A percentile compares a stretch with the other conserved stretches of the same genome.
Evolutionary conservation across 2,888 invertebrate genomes (phyloP).

Genomic region (Hymenopus coronatus): DNA sequence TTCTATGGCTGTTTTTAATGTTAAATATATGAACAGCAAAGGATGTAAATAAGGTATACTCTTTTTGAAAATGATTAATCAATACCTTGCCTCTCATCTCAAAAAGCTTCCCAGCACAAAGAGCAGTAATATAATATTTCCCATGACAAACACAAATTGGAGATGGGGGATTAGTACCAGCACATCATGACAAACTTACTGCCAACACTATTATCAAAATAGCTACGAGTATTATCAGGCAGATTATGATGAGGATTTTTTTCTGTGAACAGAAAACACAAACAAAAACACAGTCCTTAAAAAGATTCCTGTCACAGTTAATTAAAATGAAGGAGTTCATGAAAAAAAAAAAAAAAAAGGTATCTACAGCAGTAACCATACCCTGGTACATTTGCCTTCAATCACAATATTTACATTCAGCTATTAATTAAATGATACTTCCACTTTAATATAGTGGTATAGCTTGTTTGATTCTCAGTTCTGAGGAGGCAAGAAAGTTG

Average conservation of each 20-base stretch:
- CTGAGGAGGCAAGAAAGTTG: too few relatives aligned
- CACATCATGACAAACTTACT: conserved; percentile 41
- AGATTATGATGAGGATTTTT: conserved; percentile 85
- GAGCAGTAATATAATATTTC: neutral
- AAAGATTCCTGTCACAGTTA: conserved; percentile 27
- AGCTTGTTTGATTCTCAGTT: too few relatives aligned
- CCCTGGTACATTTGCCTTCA: neutral
- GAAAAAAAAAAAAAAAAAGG: neutral
- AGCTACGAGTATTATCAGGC: conserved; percentile 73
- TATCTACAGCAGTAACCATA: neutral
- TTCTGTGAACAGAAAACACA: conserved; percentile 66
- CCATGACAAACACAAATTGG: neutral
- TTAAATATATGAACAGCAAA: neutral
- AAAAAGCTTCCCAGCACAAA: conserved; percentile 22
- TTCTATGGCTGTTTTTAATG: neutral
- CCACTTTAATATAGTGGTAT: too few relatives aligned
- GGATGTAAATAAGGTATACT: neutral
- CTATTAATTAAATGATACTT: too few relatives aligned
- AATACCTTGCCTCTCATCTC: neutral
- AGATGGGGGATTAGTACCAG: conserved; percentile 15
- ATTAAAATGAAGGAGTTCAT: neutral
- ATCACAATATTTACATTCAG: too few relatives aligned
- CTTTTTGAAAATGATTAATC: neutral
- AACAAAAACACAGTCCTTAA: conserved; percentile 31
- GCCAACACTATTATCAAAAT: conserved; percentile 71